These are phyloP conservation scores for Leptarthrus brevirostris DNA, from an alignment of 2,888 invertebrate genomes.

Conservation along the genomic window DNA sequence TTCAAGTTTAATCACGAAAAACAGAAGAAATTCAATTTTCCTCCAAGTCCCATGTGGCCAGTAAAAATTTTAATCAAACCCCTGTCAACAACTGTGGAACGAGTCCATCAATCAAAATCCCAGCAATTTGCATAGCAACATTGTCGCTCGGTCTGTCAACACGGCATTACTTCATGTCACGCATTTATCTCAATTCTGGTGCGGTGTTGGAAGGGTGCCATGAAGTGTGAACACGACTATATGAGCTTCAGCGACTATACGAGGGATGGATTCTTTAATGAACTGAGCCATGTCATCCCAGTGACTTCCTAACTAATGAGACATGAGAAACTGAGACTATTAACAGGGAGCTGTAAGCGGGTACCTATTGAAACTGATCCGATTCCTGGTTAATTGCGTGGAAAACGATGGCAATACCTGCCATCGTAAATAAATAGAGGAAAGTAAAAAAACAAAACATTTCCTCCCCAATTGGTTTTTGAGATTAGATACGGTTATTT, in stretches of 20 bases:
- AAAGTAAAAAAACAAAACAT: slow-evolving; percentile 10
- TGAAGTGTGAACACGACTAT: slow-evolving; percentile 18
- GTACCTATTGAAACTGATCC: not conserved
- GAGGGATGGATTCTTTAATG: slow-evolving; percentile 22
- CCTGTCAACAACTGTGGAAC: slow-evolving; percentile 60
- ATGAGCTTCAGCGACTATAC: not conserved
- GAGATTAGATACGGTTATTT: slow-evolving; percentile 19
- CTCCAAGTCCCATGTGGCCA: slow-evolving; percentile 64
- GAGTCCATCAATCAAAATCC: slow-evolving; percentile 49
- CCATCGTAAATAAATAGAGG: not conserved
- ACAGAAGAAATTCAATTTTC: slow-evolving; percentile 41
- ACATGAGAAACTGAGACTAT: slow-evolving; percentile 4
- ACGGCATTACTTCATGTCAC: slow-evolving; percentile 49
- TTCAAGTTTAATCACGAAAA: not conserved
- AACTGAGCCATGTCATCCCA: slow-evolving; percentile 30
- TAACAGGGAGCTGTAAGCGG: not conserved
- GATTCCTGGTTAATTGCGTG: slow-evolving; percentile 15
- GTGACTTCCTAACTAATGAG: slow-evolving; percentile 3
- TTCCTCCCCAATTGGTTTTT: no score
- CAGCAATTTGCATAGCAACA: slow-evolving; percentile 43
- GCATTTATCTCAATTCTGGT: slow-evolving; percentile 51
- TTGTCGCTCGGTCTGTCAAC: slow-evolving; percentile 50
- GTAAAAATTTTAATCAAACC: slow-evolving; percentile 67
- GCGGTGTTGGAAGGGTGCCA: slow-evolving; percentile 16
- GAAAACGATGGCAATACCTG: slow-evolving; percentile 19